A percentile compares a stretch with the other conserved stretches of the same genome.
phyloP scores from a whole-genome alignment of 2,888 invertebrate species.

The Meganola albula region DNA sequence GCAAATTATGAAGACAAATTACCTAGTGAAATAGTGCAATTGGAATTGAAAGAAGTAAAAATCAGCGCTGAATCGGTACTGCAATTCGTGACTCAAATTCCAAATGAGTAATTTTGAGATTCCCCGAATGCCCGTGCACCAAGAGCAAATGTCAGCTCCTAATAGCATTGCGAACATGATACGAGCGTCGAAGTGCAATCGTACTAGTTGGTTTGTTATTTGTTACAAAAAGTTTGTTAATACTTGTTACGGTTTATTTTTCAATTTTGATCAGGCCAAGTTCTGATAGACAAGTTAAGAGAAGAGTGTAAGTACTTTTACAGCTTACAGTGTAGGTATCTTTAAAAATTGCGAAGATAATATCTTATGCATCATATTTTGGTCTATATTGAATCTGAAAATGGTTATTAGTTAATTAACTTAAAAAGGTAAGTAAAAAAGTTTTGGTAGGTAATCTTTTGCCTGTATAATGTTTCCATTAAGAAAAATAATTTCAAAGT shows the following conservation, averaged over 20 bases:
- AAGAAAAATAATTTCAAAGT: too few species aligned
- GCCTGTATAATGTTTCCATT: too few species aligned
- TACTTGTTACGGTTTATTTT: slow-evolving; percentile 30
- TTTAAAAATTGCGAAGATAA: too few species aligned
- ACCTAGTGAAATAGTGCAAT: slow-evolving; percentile 67
- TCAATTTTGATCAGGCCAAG: slow-evolving; percentile 15
- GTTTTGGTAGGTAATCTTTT: too few species aligned
- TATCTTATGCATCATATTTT: too few species aligned
- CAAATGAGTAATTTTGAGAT: slow-evolving; percentile 74
- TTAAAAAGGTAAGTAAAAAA: too few species aligned
- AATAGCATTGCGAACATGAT: slow-evolving; percentile 69
- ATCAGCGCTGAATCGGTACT: slow-evolving; percentile 63
- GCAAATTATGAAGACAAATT: slow-evolving; percentile 62
- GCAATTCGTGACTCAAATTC: slow-evolving; percentile 69
- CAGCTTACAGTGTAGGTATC: too few species aligned
- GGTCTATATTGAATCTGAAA: too few species aligned
- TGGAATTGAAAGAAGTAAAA: slow-evolving; percentile 75
- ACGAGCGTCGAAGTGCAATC: slow-evolving; percentile 52
- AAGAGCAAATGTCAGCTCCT: slow-evolving; percentile 67
- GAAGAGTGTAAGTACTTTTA: background rate
- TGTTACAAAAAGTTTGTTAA: slow-evolving; percentile 39
- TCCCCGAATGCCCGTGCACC: slow-evolving; percentile 58
- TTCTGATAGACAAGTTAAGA: slow-evolving; percentile 11
- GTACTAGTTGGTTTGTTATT: slow-evolving; percentile 51
- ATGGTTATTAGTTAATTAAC: too few species aligned